Percentiles rank a stretch among this genome's conserved stretches.
Evolutionary conservation across 2,113 vertebrate genomes (phyloP).

Genomic region (Plecotus auritus): DNA sequence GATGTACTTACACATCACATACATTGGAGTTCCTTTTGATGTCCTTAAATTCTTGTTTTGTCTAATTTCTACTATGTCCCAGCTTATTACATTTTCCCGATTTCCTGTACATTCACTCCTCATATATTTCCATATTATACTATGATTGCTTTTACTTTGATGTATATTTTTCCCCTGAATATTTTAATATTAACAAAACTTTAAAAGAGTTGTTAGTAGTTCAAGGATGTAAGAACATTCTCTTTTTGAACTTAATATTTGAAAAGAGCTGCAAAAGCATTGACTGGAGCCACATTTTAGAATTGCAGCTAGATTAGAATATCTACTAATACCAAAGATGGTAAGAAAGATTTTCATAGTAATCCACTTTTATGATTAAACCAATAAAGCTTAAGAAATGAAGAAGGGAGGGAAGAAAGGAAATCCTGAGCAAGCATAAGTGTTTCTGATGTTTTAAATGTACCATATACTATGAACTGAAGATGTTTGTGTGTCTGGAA

Average conservation of each 20-base stretch:
- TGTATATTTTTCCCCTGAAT: conserved; percentile 41
- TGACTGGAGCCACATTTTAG: not conserved
- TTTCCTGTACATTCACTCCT: not conserved
- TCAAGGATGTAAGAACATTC: not conserved
- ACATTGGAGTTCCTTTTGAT: not conserved
- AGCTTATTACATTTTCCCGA: not conserved
- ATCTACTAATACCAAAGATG: not conserved
- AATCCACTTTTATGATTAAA: not conserved
- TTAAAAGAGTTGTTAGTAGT: conserved; percentile 6
- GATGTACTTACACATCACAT: not conserved
- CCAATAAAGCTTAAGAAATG: not conserved
- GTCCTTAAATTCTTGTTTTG: conserved; percentile 8
- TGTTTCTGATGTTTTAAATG: not conserved
- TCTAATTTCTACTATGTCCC: not conserved
- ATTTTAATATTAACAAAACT: conserved; percentile 54
- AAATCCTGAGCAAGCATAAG: not conserved
- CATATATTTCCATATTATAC: not conserved
- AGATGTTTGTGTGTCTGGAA: not conserved
- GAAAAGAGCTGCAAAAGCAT: not conserved
- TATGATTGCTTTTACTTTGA: conserved; percentile 49
- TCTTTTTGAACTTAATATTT: conserved; percentile 46
- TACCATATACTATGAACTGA: not conserved
- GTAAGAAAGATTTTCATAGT: not conserved
- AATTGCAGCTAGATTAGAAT: not conserved
- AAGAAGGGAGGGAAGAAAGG: not conserved